Percentiles rank a stretch among this genome's conserved stretches.
These are phyloP conservation scores for Halcyon badia DNA, from an alignment of 2,797 vertebrate species.

Conservation along the genomic window DNA sequence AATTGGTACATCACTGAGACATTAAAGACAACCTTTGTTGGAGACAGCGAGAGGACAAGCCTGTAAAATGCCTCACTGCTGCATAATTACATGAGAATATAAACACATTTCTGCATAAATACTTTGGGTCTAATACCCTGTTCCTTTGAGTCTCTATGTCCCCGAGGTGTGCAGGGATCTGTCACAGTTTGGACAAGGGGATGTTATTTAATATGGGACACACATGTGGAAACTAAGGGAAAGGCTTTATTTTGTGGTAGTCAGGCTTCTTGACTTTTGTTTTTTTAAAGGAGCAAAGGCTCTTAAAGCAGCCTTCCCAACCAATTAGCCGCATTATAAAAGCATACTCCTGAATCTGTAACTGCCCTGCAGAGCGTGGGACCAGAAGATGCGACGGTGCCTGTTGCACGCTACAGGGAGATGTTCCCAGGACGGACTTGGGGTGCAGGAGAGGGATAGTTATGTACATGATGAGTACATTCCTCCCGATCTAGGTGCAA, in stretches of 20 bases:
- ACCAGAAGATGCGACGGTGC: not conserved
- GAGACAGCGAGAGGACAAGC: not conserved
- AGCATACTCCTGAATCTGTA: not conserved
- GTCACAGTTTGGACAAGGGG: not conserved
- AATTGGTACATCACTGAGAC: not conserved
- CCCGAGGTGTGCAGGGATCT: not conserved
- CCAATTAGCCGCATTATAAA: not conserved
- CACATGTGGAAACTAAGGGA: not conserved
- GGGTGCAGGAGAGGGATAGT: not conserved
- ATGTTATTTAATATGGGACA: not conserved
- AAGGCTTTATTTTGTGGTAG: not conserved
- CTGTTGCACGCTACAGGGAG: not conserved
- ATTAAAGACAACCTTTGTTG: not conserved
- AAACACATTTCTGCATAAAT: slow-evolving; percentile 19
- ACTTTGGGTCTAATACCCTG: not conserved
- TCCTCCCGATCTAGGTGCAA: not conserved
- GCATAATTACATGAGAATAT: not conserved
- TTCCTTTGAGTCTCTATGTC: not conserved
- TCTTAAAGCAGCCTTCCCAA: not conserved
- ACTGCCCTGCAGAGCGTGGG: not conserved
- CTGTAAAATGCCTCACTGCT: not conserved
- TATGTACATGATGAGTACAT: rapidly evolving
- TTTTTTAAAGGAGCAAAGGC: not conserved
- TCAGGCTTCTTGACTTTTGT: not conserved
- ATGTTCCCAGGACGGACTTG: not conserved